Evolutionary conservation across 2,888 invertebrate genomes (phyloP), one percentile per base, ranked within the genome.

Genomic region (Plagodis pulveraria): DNA sequence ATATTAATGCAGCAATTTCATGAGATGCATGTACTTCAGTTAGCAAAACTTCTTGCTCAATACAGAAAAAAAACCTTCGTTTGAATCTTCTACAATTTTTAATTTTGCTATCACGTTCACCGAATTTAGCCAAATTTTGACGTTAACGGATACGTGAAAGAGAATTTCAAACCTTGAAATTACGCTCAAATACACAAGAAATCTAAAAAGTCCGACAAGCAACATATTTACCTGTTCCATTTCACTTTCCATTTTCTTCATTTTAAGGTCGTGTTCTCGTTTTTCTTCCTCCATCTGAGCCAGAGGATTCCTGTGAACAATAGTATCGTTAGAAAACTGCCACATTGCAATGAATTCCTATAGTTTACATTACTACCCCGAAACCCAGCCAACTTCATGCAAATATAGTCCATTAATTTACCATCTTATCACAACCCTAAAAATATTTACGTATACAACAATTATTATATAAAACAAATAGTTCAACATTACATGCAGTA

Each of bases 261-360:
- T 98, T 89, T 98, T 98, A 67, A 95, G 94, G 84, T 99, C 98
- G 77, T 99, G 99, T 78, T 99, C 98, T 63, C 97, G 95, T 86
- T 98, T 98, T 85, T 99, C 99, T 84, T 99, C 99, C 85, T 99
- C 99, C 96, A 99, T 97, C 89, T 99, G 99, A 57, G 99, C 98
- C 82, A 99, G 93, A 48, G 99, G 99, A 93, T 99, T 99, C 95
- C 98, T 98, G 91, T 12, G 83, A 87, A 88, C 67, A 63, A 67
- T 57, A 40, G 10, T 8, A 12, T 40, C 32, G 49, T 70, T 58
- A 65, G 50, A 56, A 57, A 22, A 58, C 40, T 49, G n/a, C 58
- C 46, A 62, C 38, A 50, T 10, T 50, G 44, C 43, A 5, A 50
- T 12, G 8, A 34, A 56, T 51, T 42, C 22, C 32, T 55, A n/a